Evolutionary conservation across 35 echinoderm and acorn worm genomes (phyloP), one percentile per base, ranked within the genome.

Genomic region (Ophiothrix spiculata): DNA sequence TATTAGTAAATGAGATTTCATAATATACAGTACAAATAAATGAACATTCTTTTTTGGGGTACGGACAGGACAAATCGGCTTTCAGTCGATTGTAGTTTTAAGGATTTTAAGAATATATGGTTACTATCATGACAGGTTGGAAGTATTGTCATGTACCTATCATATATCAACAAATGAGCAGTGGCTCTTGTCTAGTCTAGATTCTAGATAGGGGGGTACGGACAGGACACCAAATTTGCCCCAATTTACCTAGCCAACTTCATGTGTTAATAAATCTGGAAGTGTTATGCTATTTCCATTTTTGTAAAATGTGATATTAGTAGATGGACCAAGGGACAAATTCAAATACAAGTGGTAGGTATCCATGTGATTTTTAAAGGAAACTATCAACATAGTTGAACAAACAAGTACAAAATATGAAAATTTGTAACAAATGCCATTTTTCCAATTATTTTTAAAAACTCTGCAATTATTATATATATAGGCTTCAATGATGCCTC

Each of bases 81-180:
- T n/a, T n/a, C n/a, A n/a, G n/a, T n/a, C n/a, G n/a, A n/a, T n/a
- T n/a, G n/a, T n/a, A n/a, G n/a, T n/a, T n/a, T n/a, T n/a, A n/a
- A n/a, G n/a, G n/a, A n/a, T n/a, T n/a, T n/a, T n/a, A n/a, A n/a
- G n/a, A n/a, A n/a, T n/a, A n/a, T n/a, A 28, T 25, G 16, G 76
- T 87, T 87, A 23, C 75, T 35, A 25, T 33, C 69, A 77, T 77
- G 64, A 78, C 45, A 54, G 45, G 45, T 54, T 54, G 45, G 45
- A 54, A 54, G 45, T 54, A 54, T 54, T 54, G 21, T 54, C 45
- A 8, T 54, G 45, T 54, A 54, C 45, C 45, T 54, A 54, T 54
- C 45, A 54, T 54, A 21, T 54, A 54, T 21, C 45, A 54, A 54
- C 45, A 54, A 54, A 54, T 54, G 45, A 54, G 21, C 45, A 54